These are phyloP conservation scores for Tympanuchus pallidicinctus DNA, from an alignment of 2,113 vertebrate species.

Conservation along the genomic window DNA sequence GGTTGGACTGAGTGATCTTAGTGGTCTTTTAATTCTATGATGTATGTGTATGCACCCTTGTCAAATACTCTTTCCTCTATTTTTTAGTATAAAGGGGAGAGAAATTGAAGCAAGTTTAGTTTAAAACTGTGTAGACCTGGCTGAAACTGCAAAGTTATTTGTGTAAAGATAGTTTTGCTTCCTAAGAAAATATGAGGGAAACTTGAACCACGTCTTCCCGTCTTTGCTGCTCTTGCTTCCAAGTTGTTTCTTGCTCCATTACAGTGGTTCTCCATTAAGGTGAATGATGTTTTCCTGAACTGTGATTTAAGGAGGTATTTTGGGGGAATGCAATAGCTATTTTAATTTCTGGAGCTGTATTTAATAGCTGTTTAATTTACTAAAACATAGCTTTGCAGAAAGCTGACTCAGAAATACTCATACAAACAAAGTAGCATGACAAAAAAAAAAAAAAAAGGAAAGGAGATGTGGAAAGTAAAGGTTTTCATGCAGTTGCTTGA, in stretches of 20 bases:
- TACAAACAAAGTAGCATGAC: background rate
- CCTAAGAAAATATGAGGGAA: constrained; percentile 47
- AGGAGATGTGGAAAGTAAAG: background rate
- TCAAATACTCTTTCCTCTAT: constrained; percentile 4
- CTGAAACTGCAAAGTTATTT: constrained; percentile 19
- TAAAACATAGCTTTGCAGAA: constrained; percentile 12
- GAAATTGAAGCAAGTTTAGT: background rate
- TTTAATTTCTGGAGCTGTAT: constrained; percentile 35
- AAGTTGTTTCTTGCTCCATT: constrained; percentile 67
- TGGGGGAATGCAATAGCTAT: background rate
- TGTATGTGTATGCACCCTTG: background rate
- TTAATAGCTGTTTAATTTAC: constrained; percentile 48
- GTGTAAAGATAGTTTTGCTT: constrained; percentile 51
- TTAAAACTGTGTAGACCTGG: background rate
- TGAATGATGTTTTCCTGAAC: constrained; percentile 67
- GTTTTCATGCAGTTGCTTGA: background rate
- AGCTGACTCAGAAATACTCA: constrained; percentile 43
- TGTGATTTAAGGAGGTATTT: constrained; percentile 47
- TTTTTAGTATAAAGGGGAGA: background rate
- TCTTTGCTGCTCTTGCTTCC: constrained; percentile 11
- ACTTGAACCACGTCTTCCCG: constrained; percentile 41
- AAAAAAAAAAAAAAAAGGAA: background rate
- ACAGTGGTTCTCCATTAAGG: constrained; percentile 60
- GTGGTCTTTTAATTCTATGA: too few species aligned
- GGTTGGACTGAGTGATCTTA: too few species aligned